A percentile compares a stretch with the other conserved stretches of the same genome.
Evolutionary conservation across 1,140 invertebrate genomes (phyloP).

Genomic region (Acromyrmex heyeri): DNA sequence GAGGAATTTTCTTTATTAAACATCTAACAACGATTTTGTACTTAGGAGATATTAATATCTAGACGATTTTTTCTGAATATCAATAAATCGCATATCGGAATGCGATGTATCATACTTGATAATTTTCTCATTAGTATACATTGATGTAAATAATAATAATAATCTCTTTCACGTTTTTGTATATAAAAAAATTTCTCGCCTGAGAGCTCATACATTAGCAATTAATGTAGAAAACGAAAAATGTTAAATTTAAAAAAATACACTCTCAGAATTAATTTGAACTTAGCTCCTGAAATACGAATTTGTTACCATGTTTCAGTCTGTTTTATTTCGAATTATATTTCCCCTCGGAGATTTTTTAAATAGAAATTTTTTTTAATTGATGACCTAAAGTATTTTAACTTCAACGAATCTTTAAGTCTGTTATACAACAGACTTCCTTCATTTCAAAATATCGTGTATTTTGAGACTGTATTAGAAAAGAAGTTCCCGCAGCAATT

Average conservation of each 20-base stretch:
- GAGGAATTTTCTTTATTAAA: background rate
- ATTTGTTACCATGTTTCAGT: background rate
- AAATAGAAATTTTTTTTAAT: background rate
- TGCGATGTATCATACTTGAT: background rate
- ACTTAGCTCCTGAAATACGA: background rate
- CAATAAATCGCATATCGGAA: constrained; percentile 1
- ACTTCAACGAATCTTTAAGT: background rate
- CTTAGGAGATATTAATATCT: constrained; percentile 26
- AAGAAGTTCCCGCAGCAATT: background rate
- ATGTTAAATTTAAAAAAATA: background rate
- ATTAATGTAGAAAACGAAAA: background rate
- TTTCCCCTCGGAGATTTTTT: background rate
- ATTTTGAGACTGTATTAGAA: background rate
- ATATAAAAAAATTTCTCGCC: constrained; percentile 11
- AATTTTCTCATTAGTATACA: background rate
- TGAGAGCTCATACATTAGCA: background rate
- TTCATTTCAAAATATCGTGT: background rate
- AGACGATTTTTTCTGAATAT: background rate
- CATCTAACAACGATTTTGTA: constrained; percentile 41
- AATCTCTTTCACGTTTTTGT: background rate
- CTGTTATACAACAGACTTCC: background rate
- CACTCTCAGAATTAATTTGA: constrained; percentile 2
- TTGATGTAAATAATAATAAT: background rate
- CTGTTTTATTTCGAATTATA: background rate
- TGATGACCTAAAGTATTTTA: background rate